Conservation (phyloP, 2,797 vertebrate species). For the Parauchenoglanis punctatus region DNA sequence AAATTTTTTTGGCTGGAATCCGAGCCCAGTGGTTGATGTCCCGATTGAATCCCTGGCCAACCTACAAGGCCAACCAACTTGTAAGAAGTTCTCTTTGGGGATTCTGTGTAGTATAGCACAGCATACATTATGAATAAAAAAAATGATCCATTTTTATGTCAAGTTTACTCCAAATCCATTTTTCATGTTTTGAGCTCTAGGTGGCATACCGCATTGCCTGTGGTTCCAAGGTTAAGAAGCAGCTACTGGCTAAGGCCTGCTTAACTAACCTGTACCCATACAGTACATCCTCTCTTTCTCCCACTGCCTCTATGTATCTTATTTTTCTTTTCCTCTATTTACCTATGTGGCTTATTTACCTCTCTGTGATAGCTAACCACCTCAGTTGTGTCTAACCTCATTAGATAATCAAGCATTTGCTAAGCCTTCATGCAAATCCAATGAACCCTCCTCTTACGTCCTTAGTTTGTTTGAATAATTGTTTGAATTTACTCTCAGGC, state of each 20-base stretch:
- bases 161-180: constrained; percentile 56
- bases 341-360: not conserved
- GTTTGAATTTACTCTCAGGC: constrained; percentile 53
- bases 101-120: constrained; percentile 44
- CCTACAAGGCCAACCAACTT: constrained; percentile 56
- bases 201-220: constrained; percentile 33
- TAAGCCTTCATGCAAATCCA: constrained; percentile 50
- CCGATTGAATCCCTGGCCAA: constrained; percentile 52
- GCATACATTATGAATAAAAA: constrained; percentile 53
- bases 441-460: constrained; percentile 22
- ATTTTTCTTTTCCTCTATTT: not conserved
- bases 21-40: constrained; percentile 53
- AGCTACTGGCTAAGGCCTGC: constrained; percentile 46
- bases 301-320: not conserved
- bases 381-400: constrained; percentile 19
- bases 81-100: constrained; percentile 54
- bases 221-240: constrained; percentile 55
- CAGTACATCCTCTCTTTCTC: constrained; percentile 3
- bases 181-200: constrained; percentile 57
- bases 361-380: not conserved
- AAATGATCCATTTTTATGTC: constrained; percentile 48
- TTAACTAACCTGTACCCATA: constrained; percentile 31
- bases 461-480: constrained; percentile 40
- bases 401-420: constrained; percentile 41
- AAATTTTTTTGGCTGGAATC: constrained; percentile 50